Conservation (phyloP, 2,797 vertebrate genomes). For the Micropoecilia bifurca region DNA sequence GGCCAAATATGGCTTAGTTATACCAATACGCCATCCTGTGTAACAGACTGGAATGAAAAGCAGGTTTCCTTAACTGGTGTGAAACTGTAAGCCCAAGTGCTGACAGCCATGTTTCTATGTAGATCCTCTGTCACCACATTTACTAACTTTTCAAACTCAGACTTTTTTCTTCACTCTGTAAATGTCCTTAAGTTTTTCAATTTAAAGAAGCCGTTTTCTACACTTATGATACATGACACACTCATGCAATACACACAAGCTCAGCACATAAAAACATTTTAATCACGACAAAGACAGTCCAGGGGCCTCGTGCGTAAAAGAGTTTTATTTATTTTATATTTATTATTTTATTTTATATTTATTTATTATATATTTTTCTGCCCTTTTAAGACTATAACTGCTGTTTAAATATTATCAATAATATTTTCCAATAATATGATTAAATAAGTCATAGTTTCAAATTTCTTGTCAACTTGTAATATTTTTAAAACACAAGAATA, state of each 20-base stretch:
- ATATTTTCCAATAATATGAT: background rate
- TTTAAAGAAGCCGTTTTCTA: background rate
- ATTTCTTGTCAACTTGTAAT: background rate
- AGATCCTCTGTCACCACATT: background rate
- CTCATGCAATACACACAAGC: background rate
- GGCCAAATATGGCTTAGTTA: constrained; percentile 84
- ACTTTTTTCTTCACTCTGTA: background rate
- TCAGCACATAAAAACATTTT: background rate
- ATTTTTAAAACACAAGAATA: background rate
- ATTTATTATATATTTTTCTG: background rate
- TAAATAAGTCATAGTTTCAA: background rate
- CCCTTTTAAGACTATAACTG: background rate
- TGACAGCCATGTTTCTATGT: background rate
- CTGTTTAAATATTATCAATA: background rate
- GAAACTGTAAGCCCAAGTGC: background rate
- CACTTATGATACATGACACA: background rate
- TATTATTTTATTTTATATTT: too few species aligned
- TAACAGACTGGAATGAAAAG: constrained; percentile 59
- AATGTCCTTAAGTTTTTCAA: background rate
- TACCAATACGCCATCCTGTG: constrained; percentile 56
- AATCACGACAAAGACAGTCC: too few species aligned
- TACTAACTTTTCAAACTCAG: background rate
- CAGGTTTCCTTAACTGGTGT: constrained; percentile 62
- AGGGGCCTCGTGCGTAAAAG: too few species aligned
- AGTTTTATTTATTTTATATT: too few species aligned